These are phyloP conservation scores for Ischnus inquisitorius DNA, from an alignment of 2,888 invertebrate species.

Conservation along the genomic window DNA sequence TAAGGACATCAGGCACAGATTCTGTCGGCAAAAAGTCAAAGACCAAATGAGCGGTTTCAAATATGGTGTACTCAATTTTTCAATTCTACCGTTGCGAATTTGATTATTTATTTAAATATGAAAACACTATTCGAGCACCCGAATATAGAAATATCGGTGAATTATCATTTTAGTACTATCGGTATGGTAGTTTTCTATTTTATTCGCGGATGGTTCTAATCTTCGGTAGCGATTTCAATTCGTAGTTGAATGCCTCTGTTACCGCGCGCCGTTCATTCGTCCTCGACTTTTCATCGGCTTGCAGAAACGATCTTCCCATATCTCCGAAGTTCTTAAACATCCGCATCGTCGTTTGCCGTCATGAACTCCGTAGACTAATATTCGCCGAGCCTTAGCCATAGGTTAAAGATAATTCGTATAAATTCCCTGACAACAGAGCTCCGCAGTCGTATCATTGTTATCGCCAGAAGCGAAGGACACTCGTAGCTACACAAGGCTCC, in stretches of 20 bases:
- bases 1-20: no score
- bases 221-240: background rate
- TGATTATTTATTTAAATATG: no score
- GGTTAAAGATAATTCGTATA: background rate
- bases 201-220: background rate
- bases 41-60: no score
- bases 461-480: background rate
- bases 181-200: background rate
- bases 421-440: background rate
- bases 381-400: background rate
- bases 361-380: background rate
- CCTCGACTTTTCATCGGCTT: background rate
- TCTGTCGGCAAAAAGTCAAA: no score
- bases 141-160: background rate
- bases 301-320: background rate
- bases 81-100: no score
- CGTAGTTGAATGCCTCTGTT: background rate
- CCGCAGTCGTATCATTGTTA: background rate
- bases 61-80: no score
- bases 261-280: background rate
- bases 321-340: background rate
- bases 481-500: background rate
- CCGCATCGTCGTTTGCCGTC: background rate
- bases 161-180: background rate
- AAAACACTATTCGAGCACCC: background rate